phyloP scores from a whole-genome alignment of 2,888 invertebrate genomes.

The Seladonia tumulorum region DNA sequence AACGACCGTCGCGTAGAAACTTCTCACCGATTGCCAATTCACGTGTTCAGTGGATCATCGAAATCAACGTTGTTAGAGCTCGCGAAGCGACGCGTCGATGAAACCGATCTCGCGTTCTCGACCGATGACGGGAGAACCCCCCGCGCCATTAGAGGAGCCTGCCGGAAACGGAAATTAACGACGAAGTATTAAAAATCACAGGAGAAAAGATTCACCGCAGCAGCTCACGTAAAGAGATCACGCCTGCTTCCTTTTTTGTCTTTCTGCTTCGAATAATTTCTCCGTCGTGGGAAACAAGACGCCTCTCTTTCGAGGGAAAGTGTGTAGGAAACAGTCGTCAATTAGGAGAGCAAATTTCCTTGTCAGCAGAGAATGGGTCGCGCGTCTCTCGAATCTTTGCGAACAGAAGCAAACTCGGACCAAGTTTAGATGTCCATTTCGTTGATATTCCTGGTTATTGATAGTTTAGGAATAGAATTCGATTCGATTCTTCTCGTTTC shows the following conservation, averaged over 20 bases:
- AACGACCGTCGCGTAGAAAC: constrained; percentile 6
- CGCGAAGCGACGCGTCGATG: constrained; percentile 34
- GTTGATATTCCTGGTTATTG: neutral
- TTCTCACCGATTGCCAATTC: constrained; percentile 46
- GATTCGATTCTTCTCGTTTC: neutral
- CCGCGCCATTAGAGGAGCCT: constrained; percentile 1
- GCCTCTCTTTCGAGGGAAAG: constrained; percentile 40
- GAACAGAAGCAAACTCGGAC: neutral
- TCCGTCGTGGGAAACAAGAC: constrained; percentile 32
- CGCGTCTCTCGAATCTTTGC: constrained; percentile 9
- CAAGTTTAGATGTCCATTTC: neutral
- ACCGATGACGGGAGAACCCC: neutral
- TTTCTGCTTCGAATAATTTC: constrained; percentile 10
- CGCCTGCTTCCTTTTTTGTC: neutral
- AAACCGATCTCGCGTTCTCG: constrained; percentile 27
- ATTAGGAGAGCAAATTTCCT: constrained; percentile 47
- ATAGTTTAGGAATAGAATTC: constrained; percentile 15
- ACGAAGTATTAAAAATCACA: constrained; percentile 20
- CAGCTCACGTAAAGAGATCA: neutral
- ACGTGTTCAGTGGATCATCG: constrained; percentile 36
- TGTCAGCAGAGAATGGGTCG: constrained; percentile 43
- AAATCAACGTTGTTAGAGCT: constrained; percentile 53
- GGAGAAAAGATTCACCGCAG: constrained; percentile 17
- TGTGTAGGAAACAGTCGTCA: constrained; percentile 56
- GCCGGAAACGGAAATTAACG: constrained; percentile 1